These are phyloP conservation scores for Chironomus tentans DNA, from an alignment of 2,888 invertebrate species.

Conservation along the genomic window DNA sequence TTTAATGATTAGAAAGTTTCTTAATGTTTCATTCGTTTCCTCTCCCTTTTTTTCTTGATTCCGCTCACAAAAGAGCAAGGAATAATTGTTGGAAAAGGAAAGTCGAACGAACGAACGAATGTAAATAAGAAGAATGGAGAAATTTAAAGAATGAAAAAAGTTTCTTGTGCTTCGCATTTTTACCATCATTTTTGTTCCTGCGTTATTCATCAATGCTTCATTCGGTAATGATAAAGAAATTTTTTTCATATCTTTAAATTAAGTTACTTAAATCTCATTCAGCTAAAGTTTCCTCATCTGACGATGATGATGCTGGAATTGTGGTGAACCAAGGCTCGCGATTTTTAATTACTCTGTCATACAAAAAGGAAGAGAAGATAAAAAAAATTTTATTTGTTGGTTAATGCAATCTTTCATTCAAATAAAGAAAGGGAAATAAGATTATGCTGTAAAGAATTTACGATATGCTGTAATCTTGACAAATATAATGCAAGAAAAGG, in stretches of 20 bases:
- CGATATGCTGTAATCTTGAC: no score
- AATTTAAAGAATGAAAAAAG: constrained; percentile 13
- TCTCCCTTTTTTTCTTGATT: not conserved
- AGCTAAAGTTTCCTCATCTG: constrained; percentile 40
- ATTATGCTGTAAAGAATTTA: no score
- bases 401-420: no score
- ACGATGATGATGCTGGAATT: constrained; percentile 50
- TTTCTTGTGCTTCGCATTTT: not conserved
- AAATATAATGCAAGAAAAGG: no score
- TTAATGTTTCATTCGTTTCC: not conserved
- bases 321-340: constrained; percentile 54
- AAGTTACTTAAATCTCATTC: constrained; percentile 44
- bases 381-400: no score
- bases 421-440: no score
- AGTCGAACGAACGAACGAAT: not conserved
- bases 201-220: not conserved
- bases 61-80: not conserved
- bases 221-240: not conserved
- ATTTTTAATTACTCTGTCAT: constrained; percentile 42
- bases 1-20: not conserved
- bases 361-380: constrained; percentile 28
- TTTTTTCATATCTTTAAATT: constrained; percentile 35
- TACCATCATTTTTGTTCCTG: not conserved
- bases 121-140: not conserved
- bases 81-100: not conserved